These are phyloP conservation scores for Falco naumanni DNA, from an alignment of 2,797 vertebrate species.

Conservation along the genomic window DNA sequence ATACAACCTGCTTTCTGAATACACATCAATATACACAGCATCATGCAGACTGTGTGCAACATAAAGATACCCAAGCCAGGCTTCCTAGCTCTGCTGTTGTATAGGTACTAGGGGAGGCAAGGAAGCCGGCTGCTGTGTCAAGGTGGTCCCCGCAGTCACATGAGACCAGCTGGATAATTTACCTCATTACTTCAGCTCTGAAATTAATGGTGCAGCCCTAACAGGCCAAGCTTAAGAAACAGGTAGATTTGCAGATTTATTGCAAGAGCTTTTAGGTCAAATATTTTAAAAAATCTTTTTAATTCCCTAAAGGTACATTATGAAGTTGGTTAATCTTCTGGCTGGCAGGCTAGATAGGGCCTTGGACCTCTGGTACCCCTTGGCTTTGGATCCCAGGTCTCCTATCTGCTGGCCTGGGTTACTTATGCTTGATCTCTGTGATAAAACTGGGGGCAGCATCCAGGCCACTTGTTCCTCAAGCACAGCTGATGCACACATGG, in stretches of 20 bases:
- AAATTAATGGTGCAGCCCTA: background rate
- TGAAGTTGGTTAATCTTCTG: background rate
- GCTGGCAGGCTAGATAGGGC: background rate
- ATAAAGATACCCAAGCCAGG: background rate
- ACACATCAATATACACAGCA: background rate
- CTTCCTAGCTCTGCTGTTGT: background rate
- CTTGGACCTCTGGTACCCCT: background rate
- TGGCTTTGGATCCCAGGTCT: background rate
- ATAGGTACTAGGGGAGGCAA: background rate
- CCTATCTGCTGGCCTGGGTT: background rate
- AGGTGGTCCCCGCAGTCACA: background rate
- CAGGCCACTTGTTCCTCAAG: background rate
- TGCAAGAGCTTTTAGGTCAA: background rate
- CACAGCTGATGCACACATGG: rapidly evolving
- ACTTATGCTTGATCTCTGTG: background rate
- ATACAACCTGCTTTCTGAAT: background rate
- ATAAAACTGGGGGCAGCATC: background rate
- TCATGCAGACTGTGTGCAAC: background rate
- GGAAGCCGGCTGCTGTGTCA: background rate
- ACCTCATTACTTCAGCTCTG: background rate
- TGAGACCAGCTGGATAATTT: background rate
- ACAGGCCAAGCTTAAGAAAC: background rate
- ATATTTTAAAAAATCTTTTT: background rate
- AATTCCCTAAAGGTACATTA: background rate
- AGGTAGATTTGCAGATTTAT: background rate